Percentiles rank a stretch among this genome's conserved stretches.
These are phyloP conservation scores for Drosophila trichaetosa DNA, from an alignment of 2,888 invertebrate genomes.

Conservation along the genomic window DNA sequence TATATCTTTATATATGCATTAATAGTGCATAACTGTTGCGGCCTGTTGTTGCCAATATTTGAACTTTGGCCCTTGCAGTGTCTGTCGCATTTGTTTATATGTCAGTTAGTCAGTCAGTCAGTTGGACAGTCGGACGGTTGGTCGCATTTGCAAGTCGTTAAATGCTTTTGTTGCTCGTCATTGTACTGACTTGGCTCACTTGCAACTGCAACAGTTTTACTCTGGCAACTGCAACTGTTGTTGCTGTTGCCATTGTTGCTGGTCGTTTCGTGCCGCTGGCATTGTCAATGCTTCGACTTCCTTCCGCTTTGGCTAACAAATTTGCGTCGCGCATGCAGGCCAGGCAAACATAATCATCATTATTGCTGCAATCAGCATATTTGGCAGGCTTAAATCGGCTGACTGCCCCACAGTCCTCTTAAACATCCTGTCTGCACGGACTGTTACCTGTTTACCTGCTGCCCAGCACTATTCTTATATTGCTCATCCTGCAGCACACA, in stretches of 20 bases:
- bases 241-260: slow-evolving; percentile 27
- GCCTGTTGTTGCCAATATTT: slow-evolving; percentile 4
- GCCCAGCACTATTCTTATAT: slow-evolving; percentile 24
- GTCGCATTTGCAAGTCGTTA: slow-evolving; percentile 77
- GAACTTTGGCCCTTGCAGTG: slow-evolving; percentile 4
- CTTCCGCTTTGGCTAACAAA: slow-evolving; percentile 78
- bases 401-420: background rate
- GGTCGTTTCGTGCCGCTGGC: slow-evolving; percentile 74
- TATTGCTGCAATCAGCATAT: slow-evolving; percentile 78
- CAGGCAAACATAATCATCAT: slow-evolving; percentile 78
- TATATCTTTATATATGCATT: background rate
- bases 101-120: slow-evolving; percentile 60
- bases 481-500: slow-evolving; percentile 47
- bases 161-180: slow-evolving; percentile 71
- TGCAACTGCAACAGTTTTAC: slow-evolving; percentile 44
- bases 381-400: slow-evolving; percentile 66
- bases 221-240: slow-evolving; percentile 36
- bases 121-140: slow-evolving; percentile 5
- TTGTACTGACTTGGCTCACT: slow-evolving; percentile 33
- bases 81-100: slow-evolving; percentile 62
- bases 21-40: slow-evolving; percentile 28
- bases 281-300: slow-evolving; percentile 78
- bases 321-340: slow-evolving; percentile 76
- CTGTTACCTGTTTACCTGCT: background rate
- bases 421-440: slow-evolving; percentile 7